phyloP scores from a whole-genome alignment of 2,888 invertebrate genomes.

The Lasiommata megera region DNA sequence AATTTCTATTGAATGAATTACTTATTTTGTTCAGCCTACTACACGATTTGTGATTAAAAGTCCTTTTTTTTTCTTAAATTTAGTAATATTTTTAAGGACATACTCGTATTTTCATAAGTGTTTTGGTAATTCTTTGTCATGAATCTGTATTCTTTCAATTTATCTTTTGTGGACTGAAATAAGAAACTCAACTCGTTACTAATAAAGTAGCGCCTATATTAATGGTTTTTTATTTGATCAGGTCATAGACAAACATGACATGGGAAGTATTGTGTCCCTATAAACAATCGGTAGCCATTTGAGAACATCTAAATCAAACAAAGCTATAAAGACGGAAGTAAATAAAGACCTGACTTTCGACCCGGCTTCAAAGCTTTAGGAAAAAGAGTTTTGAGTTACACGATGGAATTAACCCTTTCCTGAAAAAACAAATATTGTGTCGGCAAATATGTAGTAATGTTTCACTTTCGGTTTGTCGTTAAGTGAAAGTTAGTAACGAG shows the following conservation, averaged over 20 bases:
- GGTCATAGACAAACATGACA: constrained; percentile 4
- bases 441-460: constrained; percentile 40
- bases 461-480: constrained; percentile 44
- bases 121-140: too few species aligned
- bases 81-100: too few species aligned
- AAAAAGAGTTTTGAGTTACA: constrained; percentile 65
- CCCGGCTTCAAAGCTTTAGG: constrained; percentile 55
- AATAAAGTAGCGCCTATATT: constrained; percentile 11
- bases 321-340: constrained; percentile 67
- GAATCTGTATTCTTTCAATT: too few species aligned
- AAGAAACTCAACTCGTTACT: background rate
- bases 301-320: constrained; percentile 49
- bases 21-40: too few species aligned
- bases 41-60: too few species aligned
- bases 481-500: constrained; percentile 30
- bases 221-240: constrained; percentile 18
- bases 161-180: too few species aligned
- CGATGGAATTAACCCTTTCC: constrained; percentile 57
- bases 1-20: too few species aligned
- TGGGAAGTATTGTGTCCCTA: constrained; percentile 21
- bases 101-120: too few species aligned
- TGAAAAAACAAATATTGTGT: constrained; percentile 55
- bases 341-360: constrained; percentile 62
- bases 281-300: constrained; percentile 54
- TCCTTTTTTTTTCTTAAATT: too few species aligned